Conservation (phyloP, 2,113 vertebrate species). For the Trinectes maculatus region DNA sequence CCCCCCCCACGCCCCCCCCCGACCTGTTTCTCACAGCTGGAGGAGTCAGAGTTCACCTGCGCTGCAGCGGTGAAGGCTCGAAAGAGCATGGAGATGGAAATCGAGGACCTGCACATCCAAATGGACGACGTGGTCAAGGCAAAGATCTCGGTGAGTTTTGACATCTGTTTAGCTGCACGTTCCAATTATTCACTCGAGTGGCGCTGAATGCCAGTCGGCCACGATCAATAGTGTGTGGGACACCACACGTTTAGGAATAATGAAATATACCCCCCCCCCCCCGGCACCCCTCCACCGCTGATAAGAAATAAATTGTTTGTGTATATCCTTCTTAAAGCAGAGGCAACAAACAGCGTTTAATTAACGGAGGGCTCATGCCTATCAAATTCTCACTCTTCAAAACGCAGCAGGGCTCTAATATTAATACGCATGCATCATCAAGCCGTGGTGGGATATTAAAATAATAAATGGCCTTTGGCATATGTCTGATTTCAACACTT, state of each 20-base stretch:
- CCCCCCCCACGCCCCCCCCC: not conserved
- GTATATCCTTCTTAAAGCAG: conserved; percentile 27
- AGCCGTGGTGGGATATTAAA: conserved; percentile 54
- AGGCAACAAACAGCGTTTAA: conserved; percentile 55
- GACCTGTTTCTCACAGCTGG: conserved; percentile 83
- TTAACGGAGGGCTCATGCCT: conserved; percentile 39
- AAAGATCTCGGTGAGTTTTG: conserved; percentile 88
- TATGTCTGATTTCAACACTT: conserved; percentile 80
- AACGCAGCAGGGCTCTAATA: conserved; percentile 39
- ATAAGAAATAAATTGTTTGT: conserved; percentile 11
- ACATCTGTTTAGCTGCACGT: not conserved
- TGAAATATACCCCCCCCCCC: not conserved
- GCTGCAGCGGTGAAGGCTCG: conserved; percentile 92
- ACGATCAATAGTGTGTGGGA: not conserved
- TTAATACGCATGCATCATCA: conserved; percentile 60
- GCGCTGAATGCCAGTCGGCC: conserved; percentile 1
- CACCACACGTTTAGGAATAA: conserved; percentile 2
- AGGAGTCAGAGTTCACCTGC: conserved; percentile 96
- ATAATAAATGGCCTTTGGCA: conserved; percentile 73
- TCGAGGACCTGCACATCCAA: conserved; percentile 96
- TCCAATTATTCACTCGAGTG: conserved; percentile 9
- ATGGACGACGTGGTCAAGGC: conserved; percentile 93
- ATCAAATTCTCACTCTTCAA: conserved; percentile 41
- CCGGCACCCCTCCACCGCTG: conserved; percentile 11
- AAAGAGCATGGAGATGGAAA: conserved; percentile 97